Base-by-base conservation (phyloP, 2,888 invertebrate genomes). In the Trichogramma evanescens region DNA sequence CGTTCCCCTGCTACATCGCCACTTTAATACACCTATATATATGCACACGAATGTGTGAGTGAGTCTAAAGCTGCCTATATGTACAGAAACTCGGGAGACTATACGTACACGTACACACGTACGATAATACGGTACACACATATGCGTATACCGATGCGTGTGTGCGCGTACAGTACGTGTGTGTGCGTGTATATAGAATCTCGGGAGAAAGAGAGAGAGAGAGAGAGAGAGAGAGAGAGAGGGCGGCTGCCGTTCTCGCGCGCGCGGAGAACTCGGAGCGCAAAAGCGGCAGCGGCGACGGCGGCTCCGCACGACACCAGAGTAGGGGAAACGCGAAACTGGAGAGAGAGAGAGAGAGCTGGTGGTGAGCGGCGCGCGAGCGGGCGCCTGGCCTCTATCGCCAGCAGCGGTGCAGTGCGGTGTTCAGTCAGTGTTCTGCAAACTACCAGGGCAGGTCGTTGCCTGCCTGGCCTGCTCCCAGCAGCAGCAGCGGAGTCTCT, bases 191-290 rank as follows among this genome's bases (percentile, higher is more conserved):
- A 26, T 26, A 26, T 26, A 26, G 26, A 26, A 26, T 26, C 26
- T 26, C 26, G 50, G 50, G 57, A 50, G 55, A 56, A 10, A 50
- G 55, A 57, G 38, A 54, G 46, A 54, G 50, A 52, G 55, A 52
- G 55, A 52, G 55, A 50, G 60, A 50, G 40, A 40, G 59, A 56
- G 38, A 45, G 52, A 58, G 54, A 49, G 59, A 57, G 62, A 51
- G 56, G 51, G 54, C 58, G 57, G 61, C 51, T 9, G 50, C 10
- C 26, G 13, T 40, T 26, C 26, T 26, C 42, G 59, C 62, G n/a
- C 9, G 59, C 66, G 65, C 64, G 67, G 74, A 70, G 75, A 71
- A 71, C 72, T 70, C 73, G 70, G 72, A 72, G 68, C 71, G 70
- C 42, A 54, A 10, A 9, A 41, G 51, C 13, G 58, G 49, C 43